Evolutionary conservation across 2,888 invertebrate species (phyloP), one percentile per base, ranked within the genome.

Genomic region (Aphelenchoides bicaudatus): DNA sequence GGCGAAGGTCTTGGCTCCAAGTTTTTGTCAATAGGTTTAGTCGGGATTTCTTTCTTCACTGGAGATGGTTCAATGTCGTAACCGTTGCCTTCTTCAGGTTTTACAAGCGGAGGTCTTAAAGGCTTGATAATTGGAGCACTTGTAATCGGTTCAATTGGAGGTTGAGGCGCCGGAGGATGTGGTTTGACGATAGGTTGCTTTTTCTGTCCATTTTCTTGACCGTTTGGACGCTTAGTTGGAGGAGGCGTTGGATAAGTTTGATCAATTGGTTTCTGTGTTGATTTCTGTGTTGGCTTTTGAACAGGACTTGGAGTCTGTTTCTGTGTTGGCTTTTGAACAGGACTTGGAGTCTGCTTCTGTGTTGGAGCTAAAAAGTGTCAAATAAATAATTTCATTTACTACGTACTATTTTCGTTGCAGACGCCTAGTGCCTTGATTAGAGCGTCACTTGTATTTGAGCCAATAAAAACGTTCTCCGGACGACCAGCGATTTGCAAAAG

Each of bases 1-100:
- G 16, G 13, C 16, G 34, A 34, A 16, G 34, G 13, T 16, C 13
- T 13, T 34, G 13, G 34, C 13, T 13, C 16, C 16, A 16, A 13
- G 34, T 13, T 34, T 16, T 13, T 34, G 16, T 34, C 16, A 34
- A 34, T 16, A 13, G 16, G 34, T 34, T 34, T 34, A 13, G 34
- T 34, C 13, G 13, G 13, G 43, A n/a, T 19, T 8, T 43, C n/a
- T 8, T 10, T 25, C 21, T 21, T 43, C 43, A 21, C 43, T n/a
- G n/a, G n/a, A n/a, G n/a, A n/a, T n/a, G n/a, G n/a, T n/a, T 43
- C 16, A 8, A 43, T 43, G 16, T 43, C 43, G 43, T 43, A 43
- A 25, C 16, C 16, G 23, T 43, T 43, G n/a, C 10, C 43, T 43
- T n/a, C 43, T 6, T 43, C 13, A 16, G 34, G 8, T 8, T 43